phyloP scores from a whole-genome alignment of 2,113 vertebrate species.

The Lates calcarifer region DNA sequence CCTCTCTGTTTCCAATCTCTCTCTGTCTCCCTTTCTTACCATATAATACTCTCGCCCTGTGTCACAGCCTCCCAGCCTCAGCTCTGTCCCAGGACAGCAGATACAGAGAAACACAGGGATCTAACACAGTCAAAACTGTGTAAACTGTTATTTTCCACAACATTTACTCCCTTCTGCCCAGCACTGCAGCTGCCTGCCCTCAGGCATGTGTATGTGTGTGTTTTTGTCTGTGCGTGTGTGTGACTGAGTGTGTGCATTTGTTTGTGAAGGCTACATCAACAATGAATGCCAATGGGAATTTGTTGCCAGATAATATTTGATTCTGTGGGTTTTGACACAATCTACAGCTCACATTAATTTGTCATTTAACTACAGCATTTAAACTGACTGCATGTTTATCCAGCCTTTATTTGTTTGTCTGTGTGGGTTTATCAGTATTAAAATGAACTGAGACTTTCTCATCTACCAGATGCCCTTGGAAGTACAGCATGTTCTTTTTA shows the following conservation, averaged over 20 bases:
- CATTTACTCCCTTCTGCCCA: constrained; percentile 3
- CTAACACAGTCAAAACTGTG: constrained; percentile 27
- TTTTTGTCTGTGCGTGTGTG: no score
- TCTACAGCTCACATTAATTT: background rate
- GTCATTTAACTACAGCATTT: background rate
- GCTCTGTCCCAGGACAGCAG: constrained; percentile 14
- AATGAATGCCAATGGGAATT: background rate
- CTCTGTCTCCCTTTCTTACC: background rate
- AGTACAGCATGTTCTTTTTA: no score
- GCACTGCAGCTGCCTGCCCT: constrained; percentile 22
- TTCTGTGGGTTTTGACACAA: background rate
- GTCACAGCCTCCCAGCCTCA: background rate
- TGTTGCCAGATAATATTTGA: background rate
- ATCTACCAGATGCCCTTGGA: no score
- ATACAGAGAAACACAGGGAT: constrained; percentile 5
- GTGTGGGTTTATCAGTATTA: no score
- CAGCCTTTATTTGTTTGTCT: no score
- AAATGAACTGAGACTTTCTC: no score
- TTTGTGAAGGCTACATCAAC: background rate
- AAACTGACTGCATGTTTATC: no score
- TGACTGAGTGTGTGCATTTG: background rate
- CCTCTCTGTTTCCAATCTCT: background rate
- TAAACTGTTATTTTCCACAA: constrained; percentile 34
- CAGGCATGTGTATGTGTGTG: constrained; percentile 7
- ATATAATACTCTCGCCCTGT: background rate